Evolutionary conservation across 92 coral and sea anemone genomes (phyloP).

Genomic region (Palythoa heliodiscus): DNA sequence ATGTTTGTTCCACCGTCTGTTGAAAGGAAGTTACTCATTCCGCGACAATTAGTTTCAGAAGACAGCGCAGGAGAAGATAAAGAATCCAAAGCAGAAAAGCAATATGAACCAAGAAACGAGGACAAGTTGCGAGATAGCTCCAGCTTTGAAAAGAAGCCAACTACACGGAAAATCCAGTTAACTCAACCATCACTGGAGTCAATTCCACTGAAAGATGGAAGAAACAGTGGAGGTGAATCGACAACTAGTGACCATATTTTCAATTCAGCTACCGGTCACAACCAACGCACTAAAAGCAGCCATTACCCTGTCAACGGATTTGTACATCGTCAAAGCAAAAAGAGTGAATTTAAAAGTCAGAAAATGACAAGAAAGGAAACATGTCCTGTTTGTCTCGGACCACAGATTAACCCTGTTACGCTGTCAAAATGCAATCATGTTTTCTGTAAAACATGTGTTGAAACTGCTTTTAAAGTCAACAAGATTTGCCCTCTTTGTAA

Average conservation of each 20-base stretch:
- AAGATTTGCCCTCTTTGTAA: constrained; percentile 59
- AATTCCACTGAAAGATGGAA: neutral
- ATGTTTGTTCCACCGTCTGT: neutral
- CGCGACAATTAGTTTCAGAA: neutral
- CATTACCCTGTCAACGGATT: neutral
- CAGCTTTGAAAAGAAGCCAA: neutral
- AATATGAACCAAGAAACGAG: neutral
- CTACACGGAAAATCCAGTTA: neutral
- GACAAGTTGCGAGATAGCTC: neutral
- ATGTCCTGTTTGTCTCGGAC: constrained; percentile 61
- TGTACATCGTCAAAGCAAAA: neutral
- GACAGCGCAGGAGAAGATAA: neutral
- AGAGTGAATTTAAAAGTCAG: neutral
- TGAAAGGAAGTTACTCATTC: neutral
- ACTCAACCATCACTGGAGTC: neutral
- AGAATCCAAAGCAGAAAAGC: neutral
- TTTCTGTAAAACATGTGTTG: constrained; percentile 68
- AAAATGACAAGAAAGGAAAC: neutral
- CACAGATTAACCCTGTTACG: constrained; percentile 52
- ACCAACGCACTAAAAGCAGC: neutral
- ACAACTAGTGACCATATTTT: neutral
- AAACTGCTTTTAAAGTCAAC: constrained; percentile 11
- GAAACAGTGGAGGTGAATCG: neutral
- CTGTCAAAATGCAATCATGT: constrained; percentile 69
- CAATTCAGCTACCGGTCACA: neutral